phyloP scores from a whole-genome alignment of 1,140 invertebrate genomes.

The Orius insidiosus region DNA sequence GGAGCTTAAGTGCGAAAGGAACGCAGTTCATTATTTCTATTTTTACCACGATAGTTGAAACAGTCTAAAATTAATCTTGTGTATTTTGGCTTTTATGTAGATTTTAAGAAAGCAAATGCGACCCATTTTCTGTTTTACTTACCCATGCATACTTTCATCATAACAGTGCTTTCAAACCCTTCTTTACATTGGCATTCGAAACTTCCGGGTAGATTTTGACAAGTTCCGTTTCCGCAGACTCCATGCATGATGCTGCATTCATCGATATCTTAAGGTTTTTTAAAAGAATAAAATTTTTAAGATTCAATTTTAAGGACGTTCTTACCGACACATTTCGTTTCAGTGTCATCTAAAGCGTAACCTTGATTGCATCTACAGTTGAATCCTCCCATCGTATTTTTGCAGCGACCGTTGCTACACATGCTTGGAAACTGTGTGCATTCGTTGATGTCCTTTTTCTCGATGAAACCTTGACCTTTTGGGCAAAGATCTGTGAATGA shows the following conservation, averaged over 20 bases:
- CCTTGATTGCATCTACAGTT: slow-evolving; percentile 53
- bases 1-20: too few relatives aligned
- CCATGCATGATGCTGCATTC: slow-evolving; percentile 72
- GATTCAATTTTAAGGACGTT: slow-evolving; percentile 11
- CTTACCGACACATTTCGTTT: slow-evolving; percentile 55
- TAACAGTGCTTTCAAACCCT: slow-evolving; percentile 54
- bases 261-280: slow-evolving; percentile 57
- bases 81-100: not conserved
- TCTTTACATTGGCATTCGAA: slow-evolving; percentile 65
- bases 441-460: slow-evolving; percentile 68
- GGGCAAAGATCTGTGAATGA: slow-evolving; percentile 44
- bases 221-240: slow-evolving; percentile 68
- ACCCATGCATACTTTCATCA: slow-evolving; percentile 75
- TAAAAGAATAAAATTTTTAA: slow-evolving; percentile 5
- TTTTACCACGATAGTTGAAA: not conserved
- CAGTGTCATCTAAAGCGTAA: slow-evolving; percentile 54
- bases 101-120: slow-evolving; percentile 32
- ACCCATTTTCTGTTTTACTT: slow-evolving; percentile 22
- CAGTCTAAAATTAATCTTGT: not conserved
- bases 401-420: slow-evolving; percentile 63
- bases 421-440: slow-evolving; percentile 68
- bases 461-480: slow-evolving; percentile 43
- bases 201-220: slow-evolving; percentile 62
- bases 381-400: slow-evolving; percentile 45
- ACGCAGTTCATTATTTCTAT: too few relatives aligned